Conservation (phyloP, 2,888 invertebrate genomes). For the Drosophila sordidula region DNA sequence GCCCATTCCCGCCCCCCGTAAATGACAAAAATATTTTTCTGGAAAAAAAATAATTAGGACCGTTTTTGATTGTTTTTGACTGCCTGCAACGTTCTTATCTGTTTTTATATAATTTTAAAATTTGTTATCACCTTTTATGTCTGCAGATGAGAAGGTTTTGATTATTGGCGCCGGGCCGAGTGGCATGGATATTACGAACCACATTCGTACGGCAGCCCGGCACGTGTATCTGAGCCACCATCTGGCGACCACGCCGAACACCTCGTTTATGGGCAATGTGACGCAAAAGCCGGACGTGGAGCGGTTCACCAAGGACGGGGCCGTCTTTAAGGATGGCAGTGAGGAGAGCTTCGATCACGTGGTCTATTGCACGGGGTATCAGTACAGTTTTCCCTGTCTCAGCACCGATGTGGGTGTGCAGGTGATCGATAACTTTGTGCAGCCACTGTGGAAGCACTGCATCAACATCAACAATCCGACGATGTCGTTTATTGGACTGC, state of each 20-base stretch:
- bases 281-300: slow-evolving; percentile 88
- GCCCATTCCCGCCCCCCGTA: no score
- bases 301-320: slow-evolving; percentile 86
- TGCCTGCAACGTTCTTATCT: no score
- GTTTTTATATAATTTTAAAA: neutral
- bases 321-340: slow-evolving; percentile 88
- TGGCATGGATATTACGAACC: slow-evolving; percentile 91
- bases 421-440: slow-evolving; percentile 91
- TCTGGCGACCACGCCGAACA: slow-evolving; percentile 85
- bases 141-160: slow-evolving; percentile 88
- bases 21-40: no score
- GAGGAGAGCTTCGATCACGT: slow-evolving; percentile 88
- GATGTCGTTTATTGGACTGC: slow-evolving; percentile 93
- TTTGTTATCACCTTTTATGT: neutral
- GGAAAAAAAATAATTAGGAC: no score
- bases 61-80: no score
- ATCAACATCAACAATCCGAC: slow-evolving; percentile 92
- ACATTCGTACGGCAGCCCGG: slow-evolving; percentile 88
- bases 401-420: slow-evolving; percentile 88
- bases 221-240: slow-evolving; percentile 90
- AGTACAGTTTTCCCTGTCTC: slow-evolving; percentile 91
- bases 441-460: slow-evolving; percentile 94
- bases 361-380: slow-evolving; percentile 92
- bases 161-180: slow-evolving; percentile 95
- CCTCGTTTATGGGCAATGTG: slow-evolving; percentile 89